Evolutionary conservation across 1,140 invertebrate genomes (phyloP).

Genomic region (Delia radicum): DNA sequence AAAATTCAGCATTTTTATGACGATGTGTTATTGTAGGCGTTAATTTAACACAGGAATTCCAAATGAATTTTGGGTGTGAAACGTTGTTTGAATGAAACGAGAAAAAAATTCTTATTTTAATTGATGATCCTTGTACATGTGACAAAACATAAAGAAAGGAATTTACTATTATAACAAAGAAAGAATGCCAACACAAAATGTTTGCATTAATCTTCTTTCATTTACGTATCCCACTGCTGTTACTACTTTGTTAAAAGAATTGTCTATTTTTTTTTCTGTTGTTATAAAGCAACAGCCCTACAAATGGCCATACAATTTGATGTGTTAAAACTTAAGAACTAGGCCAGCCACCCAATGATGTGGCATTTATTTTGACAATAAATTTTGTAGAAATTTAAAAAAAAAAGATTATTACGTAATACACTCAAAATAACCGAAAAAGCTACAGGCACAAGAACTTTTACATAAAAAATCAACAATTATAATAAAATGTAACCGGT

Average conservation of each 20-base stretch:
- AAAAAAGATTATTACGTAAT: no score
- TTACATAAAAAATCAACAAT: no score
- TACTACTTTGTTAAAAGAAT: background rate
- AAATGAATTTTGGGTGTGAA: slow-evolving; percentile 25
- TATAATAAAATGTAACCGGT: no score
- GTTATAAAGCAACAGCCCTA: no score
- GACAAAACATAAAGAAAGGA: background rate
- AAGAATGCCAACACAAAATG: background rate
- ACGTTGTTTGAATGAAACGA: slow-evolving; percentile 9
- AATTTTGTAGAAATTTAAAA: no score
- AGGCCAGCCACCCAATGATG: no score
- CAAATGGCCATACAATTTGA: no score
- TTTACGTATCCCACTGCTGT: background rate
- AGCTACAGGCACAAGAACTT: no score
- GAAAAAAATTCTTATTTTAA: slow-evolving; percentile 23
- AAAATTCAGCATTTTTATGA: background rate
- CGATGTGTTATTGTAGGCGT: background rate
- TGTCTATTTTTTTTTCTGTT: no score
- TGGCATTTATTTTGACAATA: no score
- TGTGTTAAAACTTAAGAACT: no score
- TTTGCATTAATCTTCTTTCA: background rate
- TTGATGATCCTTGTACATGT: slow-evolving; percentile 27
- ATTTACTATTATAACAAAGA: background rate
- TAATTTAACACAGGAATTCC: slow-evolving; percentile 14
- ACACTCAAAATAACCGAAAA: no score